Base-by-base conservation (phyloP, 2,888 invertebrate species). In the Dendrolimus pini region DNA sequence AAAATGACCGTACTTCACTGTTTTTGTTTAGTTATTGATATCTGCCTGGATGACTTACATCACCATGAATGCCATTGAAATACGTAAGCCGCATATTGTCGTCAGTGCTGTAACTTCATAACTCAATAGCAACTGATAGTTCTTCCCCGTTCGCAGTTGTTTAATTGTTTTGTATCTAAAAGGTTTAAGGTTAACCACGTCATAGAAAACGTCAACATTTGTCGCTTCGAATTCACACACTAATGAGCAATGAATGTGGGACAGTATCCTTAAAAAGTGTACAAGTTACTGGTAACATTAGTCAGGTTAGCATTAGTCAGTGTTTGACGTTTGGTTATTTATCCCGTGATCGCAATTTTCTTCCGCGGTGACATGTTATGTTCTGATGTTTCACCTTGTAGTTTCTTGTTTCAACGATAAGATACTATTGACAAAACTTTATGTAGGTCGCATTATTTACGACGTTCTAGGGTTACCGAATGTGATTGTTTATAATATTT, bases 281-380 rank as follows among this genome's bases (percentile, higher is more conserved):
- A 14, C 14, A 10, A 41, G 30, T 30, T 30, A 30, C 30, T 30
- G 30, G 30, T 30, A 30, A 30, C 41, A 70, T 76, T 75, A 73
- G 71, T 76, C 75, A 70, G 62, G 61, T 52, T 64, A 58, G 59
- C 63, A 62, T 72, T 77, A 70, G 66, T 74, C 67, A 71, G 66
- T 71, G 62, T 62, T 68, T 65, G 62, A 65, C 71, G 62, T 62
- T 67, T 65, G 62, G 59, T 59, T 70, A 69, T 73, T 72, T 72
- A 70, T 65, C 67, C 58, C 58, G 65, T 65, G 69, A 65, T 72
- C 71, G 67, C 60, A 65, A 74, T 69, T 67, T 70, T 60, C 72
- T 72, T 77, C 70, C 71, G 70, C 59, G 58, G 13, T 59, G 56
- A 30, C 54, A 53, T 56, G 58, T 62, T 62, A 47, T 47, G 2